Conservation (phyloP, 2,113 vertebrate genomes). For the Pygoscelis antarcticus region DNA sequence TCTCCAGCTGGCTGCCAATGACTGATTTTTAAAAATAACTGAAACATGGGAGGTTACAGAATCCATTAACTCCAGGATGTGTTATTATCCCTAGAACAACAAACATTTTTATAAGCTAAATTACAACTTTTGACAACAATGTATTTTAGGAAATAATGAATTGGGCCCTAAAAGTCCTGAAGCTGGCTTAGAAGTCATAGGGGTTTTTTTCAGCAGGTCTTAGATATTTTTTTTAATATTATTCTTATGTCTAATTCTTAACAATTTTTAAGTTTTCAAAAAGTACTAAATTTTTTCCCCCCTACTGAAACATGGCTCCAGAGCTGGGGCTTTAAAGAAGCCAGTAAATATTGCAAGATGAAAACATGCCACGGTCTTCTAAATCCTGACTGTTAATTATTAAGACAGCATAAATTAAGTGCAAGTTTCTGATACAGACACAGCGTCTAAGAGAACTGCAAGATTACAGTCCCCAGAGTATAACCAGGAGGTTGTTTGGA, state of each 20-base stretch:
- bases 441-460: background rate
- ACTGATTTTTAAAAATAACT: background rate
- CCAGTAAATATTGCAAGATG: background rate
- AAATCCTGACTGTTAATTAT: background rate
- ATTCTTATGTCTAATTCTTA: background rate
- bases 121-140: background rate
- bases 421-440: background rate
- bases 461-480: background rate
- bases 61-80: background rate
- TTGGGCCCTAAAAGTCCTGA: background rate
- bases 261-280: background rate
- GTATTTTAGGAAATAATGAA: background rate
- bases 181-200: background rate
- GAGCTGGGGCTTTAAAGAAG: background rate
- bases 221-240: background rate
- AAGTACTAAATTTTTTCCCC: background rate
- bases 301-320: background rate
- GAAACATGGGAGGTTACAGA: background rate
- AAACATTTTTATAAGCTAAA: constrained; percentile 11
- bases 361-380: background rate
- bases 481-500: background rate
- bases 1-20: background rate
- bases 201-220: background rate
- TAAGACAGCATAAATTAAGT: background rate
- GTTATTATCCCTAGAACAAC: background rate